These are phyloP conservation scores for Neolamprologus brichardi DNA, from an alignment of 2,113 vertebrate species.

Conservation along the genomic window DNA sequence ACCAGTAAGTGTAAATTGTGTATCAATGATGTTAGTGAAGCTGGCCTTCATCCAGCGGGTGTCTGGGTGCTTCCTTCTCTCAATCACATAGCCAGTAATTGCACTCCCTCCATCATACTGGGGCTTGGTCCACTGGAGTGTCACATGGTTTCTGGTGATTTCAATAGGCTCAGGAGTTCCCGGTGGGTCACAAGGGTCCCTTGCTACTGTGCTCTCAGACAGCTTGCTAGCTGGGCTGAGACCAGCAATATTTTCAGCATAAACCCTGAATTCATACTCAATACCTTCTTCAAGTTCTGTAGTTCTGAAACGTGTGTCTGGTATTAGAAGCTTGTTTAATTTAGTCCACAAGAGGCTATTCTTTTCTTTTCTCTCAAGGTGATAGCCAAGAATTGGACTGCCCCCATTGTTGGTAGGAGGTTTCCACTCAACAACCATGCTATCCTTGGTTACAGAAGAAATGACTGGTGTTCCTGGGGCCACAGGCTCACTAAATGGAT, in stretches of 20 bases:
- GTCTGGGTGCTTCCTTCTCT: constrained; percentile 91
- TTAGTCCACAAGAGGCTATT: constrained; percentile 96
- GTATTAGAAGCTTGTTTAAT: constrained; percentile 86
- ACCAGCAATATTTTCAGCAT: constrained; percentile 95
- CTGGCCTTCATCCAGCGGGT: constrained; percentile 98
- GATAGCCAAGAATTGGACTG: constrained; percentile 88
- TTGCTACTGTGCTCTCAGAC: constrained; percentile 87
- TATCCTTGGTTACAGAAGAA: constrained; percentile 84
- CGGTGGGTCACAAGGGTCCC: constrained; percentile 92
- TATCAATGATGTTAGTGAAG: constrained; percentile 90
- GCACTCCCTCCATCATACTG: constrained; percentile 93
- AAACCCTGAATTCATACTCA: constrained; percentile 96
- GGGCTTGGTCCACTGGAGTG: constrained; percentile 89
- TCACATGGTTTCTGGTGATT: constrained; percentile 89
- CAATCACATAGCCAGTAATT: constrained; percentile 91
- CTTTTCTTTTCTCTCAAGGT: constrained; percentile 95
- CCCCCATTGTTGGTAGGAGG: constrained; percentile 90
- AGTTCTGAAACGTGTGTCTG: constrained; percentile 88
- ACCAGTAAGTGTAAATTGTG: constrained; percentile 85
- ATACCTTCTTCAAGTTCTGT: constrained; percentile 93
- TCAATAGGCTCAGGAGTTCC: constrained; percentile 89
- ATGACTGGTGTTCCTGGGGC: constrained; percentile 87
- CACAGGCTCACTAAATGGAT: constrained; percentile 89
- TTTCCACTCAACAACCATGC: constrained; percentile 93
- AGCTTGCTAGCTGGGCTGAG: constrained; percentile 88